These are phyloP conservation scores for Myanophis thanlyinensis DNA, from an alignment of 2,113 vertebrate genomes.

Conservation along the genomic window DNA sequence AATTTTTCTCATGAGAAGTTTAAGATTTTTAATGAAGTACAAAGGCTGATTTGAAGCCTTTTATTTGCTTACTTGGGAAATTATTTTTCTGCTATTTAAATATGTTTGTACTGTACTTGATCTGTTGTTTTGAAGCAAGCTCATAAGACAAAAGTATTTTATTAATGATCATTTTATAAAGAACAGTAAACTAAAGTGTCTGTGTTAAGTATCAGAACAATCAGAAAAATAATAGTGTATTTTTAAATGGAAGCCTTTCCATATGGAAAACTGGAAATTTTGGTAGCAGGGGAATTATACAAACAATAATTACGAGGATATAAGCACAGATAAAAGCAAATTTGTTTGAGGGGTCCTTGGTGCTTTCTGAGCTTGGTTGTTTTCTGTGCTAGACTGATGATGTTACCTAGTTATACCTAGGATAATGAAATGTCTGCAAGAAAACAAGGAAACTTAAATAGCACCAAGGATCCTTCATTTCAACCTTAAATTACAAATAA, in stretches of 20 bases:
- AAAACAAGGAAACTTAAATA: not conserved
- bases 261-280: not conserved
- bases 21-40: conserved; percentile 83
- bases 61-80: conserved; percentile 86
- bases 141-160: conserved; percentile 60
- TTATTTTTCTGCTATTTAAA: conserved; percentile 81
- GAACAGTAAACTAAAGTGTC: conserved; percentile 54
- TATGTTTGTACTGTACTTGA: conserved; percentile 73
- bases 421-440: not conserved
- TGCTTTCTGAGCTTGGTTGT: not conserved
- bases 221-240: conserved; percentile 42
- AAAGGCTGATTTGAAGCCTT: conserved; percentile 84
- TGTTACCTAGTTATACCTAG: not conserved
- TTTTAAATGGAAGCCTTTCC: conserved; percentile 22
- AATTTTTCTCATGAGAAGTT: conserved; percentile 84
- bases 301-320: not conserved
- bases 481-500: not conserved
- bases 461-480: not conserved
- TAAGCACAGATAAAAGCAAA: not conserved
- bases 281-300: not conserved
- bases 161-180: conserved; percentile 55
- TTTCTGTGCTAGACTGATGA: not conserved
- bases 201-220: conserved; percentile 34
- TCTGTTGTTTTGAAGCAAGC: conserved; percentile 71
- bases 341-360: not conserved